phyloP scores from a whole-genome alignment of 2,113 vertebrate species.

The Mirounga angustirostris region DNA sequence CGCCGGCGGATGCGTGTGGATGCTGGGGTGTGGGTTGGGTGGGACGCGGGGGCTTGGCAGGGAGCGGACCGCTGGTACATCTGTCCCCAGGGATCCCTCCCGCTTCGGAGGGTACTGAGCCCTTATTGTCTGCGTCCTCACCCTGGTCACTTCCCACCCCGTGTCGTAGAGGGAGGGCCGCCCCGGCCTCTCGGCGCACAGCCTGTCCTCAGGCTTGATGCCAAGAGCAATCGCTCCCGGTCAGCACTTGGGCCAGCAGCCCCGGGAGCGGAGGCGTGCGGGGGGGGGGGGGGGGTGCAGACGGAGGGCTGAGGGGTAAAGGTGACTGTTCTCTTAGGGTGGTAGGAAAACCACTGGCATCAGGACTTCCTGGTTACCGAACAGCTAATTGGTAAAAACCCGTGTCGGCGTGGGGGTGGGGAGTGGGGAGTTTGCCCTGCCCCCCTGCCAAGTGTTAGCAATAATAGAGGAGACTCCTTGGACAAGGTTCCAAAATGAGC shows the following conservation, averaged over 20 bases:
- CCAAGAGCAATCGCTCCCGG: slow-evolving; percentile 31
- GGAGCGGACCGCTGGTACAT: neutral
- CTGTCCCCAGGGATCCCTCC: neutral
- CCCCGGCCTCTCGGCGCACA: neutral
- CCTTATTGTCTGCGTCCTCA: neutral
- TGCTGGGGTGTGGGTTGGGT: neutral
- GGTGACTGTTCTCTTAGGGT: neutral
- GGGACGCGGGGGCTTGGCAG: accelerated
- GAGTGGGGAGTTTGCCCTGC: neutral
- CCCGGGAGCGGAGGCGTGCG: accelerated
- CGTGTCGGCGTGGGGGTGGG: neutral
- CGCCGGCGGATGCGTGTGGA: neutral
- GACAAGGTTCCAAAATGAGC: neutral
- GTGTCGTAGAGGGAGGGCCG: neutral
- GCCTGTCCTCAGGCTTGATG: slow-evolving; percentile 32
- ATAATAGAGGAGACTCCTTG: slow-evolving; percentile 25
- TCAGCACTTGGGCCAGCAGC: slow-evolving; percentile 50
- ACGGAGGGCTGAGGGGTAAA: neutral
- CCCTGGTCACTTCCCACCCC: neutral
- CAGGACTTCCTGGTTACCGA: slow-evolving; percentile 58
- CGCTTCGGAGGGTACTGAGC: neutral
- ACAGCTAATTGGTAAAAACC: slow-evolving; percentile 24
- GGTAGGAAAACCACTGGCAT: neutral
- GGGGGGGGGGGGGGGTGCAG: neutral
- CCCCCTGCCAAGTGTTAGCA: neutral